A percentile compares a stretch with the other conserved stretches of the same genome.
These are phyloP conservation scores for Folsomia candida DNA, from an alignment of 2,888 invertebrate species.

Conservation along the genomic window DNA sequence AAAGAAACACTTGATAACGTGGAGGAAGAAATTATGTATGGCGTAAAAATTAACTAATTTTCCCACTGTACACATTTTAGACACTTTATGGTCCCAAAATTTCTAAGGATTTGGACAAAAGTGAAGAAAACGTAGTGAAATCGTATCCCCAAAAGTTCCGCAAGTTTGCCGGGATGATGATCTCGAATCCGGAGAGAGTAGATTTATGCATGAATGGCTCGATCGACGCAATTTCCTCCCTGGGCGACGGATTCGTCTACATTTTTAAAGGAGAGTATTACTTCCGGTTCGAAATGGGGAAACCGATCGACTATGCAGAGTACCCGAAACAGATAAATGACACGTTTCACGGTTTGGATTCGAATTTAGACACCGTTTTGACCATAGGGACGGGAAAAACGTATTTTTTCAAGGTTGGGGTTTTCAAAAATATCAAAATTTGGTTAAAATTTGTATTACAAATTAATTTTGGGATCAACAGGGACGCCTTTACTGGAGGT, in stretches of 20 bases:
- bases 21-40: background rate
- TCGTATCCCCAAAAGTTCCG: background rate
- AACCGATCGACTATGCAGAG: constrained; percentile 21
- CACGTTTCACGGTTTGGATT: constrained; percentile 34
- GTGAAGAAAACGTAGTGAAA: constrained; percentile 13
- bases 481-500: constrained; percentile 48
- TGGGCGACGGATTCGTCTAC: constrained; percentile 39
- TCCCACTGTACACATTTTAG: constrained; percentile 19
- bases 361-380: constrained; percentile 43
- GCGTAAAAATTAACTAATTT: background rate
- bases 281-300: constrained; percentile 32
- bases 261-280: constrained; percentile 38
- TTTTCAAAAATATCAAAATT: background rate
- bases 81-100: constrained; percentile 35
- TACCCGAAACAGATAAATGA: constrained; percentile 35
- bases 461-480: too few species aligned
- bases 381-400: constrained; percentile 41
- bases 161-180: constrained; percentile 28
- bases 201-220: constrained; percentile 40
- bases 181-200: constrained; percentile 23
- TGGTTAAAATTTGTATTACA: background rate
- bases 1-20: background rate
- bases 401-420: constrained; percentile 42
- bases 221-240: constrained; percentile 42
- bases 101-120: background rate